Evolutionary conservation across 2,113 vertebrate genomes (phyloP).

Genomic region (Otus sunia): DNA sequence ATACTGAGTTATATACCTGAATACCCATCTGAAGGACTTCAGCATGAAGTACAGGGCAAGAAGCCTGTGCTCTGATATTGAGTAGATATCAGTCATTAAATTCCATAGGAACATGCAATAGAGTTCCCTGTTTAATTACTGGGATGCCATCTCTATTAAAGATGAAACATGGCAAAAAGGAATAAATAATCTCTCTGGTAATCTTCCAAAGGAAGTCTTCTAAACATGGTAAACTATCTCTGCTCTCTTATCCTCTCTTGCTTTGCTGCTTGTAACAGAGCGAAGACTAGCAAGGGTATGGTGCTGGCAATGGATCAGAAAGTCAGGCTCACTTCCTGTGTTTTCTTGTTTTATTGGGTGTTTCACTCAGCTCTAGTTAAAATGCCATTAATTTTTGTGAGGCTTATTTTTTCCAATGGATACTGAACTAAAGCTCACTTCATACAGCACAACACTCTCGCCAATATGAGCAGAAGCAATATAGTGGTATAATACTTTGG

Average conservation of each 20-base stretch:
- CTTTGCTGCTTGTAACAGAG: not conserved
- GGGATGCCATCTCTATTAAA: not conserved
- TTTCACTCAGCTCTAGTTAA: not conserved
- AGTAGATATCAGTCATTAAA: not conserved
- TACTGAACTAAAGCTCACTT: not conserved
- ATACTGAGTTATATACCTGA: not conserved
- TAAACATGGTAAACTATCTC: not conserved
- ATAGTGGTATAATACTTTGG: not conserved
- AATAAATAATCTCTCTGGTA: not conserved
- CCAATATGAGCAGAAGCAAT: not conserved
- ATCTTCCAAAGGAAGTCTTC: not conserved
- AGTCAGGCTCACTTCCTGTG: not conserved
- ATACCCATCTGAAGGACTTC: not conserved
- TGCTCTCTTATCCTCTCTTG: not conserved
- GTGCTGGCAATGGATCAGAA: not conserved
- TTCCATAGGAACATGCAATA: not conserved
- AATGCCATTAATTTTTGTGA: not conserved
- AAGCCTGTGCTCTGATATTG: not conserved
- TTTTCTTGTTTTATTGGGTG: not conserved
- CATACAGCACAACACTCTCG: not conserved
- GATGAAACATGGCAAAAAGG: not conserved
- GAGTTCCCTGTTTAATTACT: not conserved
- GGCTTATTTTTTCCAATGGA: not conserved
- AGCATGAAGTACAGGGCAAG: not conserved
- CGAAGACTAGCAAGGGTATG: not conserved